phyloP scores from a whole-genome alignment of 1,140 invertebrate species.

The Theocolax elegans region DNA sequence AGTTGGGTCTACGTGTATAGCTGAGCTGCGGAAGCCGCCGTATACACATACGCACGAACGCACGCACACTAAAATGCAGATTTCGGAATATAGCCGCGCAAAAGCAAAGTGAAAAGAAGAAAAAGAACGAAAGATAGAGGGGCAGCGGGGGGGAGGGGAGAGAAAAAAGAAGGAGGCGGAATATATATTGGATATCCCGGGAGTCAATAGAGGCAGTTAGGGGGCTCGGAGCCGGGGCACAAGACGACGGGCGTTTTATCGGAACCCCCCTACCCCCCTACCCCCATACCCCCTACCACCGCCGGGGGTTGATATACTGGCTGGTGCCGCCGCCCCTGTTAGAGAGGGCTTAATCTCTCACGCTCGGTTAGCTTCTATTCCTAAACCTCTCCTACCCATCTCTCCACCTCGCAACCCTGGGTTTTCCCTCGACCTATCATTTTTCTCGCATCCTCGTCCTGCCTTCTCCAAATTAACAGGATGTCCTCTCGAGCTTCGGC shows the following conservation, averaged over 20 bases:
- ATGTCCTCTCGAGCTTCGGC: neutral
- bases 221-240: conserved; percentile 44
- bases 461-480: conserved; percentile 14
- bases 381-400: conserved; percentile 12
- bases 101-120: neutral
- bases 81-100: neutral
- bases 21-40: no score
- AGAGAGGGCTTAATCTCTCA: conserved; percentile 68
- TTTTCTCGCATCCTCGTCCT: neutral
- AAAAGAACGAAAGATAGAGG: no score
- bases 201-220: conserved; percentile 7
- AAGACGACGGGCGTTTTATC: conserved; percentile 65
- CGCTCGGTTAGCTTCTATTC: conserved; percentile 67
- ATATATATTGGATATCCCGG: conserved; percentile 2
- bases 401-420: neutral
- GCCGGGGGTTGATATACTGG: conserved; percentile 67
- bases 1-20: no score
- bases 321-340: conserved; percentile 55
- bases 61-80: neutral
- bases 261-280: no score
- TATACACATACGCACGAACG: neutral
- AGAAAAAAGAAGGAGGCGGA: no score
- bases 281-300: no score
- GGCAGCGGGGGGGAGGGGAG: no score
- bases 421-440: conserved; percentile 5